Percentiles rank a stretch among this genome's conserved stretches.
phyloP scores from a whole-genome alignment of 2,888 invertebrate genomes.

The Crocallis elinguaria region DNA sequence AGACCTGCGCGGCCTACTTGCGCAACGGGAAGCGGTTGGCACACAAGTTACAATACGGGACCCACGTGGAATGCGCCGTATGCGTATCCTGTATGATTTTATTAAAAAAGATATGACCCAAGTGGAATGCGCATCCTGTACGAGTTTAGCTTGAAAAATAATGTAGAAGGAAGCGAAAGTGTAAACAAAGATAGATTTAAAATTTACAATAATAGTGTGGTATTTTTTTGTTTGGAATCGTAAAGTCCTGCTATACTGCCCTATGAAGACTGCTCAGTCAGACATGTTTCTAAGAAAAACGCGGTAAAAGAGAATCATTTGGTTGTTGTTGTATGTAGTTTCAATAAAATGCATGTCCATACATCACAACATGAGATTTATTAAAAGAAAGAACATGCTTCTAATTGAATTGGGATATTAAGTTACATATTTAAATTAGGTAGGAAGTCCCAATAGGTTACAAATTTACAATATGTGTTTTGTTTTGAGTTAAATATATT shows the following conservation, averaged over 20 bases:
- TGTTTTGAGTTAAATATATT: too few species aligned
- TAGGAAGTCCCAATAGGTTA: too few species aligned
- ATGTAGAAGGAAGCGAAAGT: conserved; percentile 13
- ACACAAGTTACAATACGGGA: conserved; percentile 22
- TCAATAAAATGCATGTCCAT: too few species aligned
- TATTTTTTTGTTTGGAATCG: neutral
- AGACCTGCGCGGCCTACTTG: conserved; percentile 70
- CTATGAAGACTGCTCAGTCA: neutral
- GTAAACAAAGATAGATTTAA: neutral
- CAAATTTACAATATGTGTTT: too few species aligned
- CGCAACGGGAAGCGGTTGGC: conserved; percentile 71
- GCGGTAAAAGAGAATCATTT: too few species aligned
- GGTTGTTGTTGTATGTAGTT: too few species aligned
- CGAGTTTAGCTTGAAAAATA: conserved; percentile 3
- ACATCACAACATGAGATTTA: too few species aligned
- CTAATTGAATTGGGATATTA: too few species aligned
- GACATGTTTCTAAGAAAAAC: too few species aligned
- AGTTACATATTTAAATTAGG: too few species aligned
- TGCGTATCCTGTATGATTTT: conserved; percentile 13
- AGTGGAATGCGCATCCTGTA: conserved; percentile 28
- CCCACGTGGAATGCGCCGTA: conserved; percentile 5
- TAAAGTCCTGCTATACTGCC: neutral
- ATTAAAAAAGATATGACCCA: conserved; percentile 4
- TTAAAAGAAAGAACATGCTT: too few species aligned
- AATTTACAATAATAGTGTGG: neutral